Percentiles rank a stretch among this genome's conserved stretches.
Evolutionary conservation across 1,140 invertebrate species (phyloP).

Genomic region (Zelostemma sp.): DNA sequence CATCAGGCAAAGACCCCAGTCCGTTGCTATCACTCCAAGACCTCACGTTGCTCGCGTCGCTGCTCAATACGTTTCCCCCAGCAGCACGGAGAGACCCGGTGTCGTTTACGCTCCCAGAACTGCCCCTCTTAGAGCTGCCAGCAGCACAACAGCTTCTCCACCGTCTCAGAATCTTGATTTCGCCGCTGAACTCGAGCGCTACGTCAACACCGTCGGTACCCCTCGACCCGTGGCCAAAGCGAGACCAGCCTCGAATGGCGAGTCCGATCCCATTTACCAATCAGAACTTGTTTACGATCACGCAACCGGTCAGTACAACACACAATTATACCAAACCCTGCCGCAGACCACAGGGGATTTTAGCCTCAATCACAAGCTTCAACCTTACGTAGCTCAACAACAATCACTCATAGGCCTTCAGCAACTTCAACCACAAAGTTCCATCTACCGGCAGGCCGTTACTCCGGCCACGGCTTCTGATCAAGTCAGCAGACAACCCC

Average conservation of each 20-base stretch:
- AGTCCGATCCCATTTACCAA: slow-evolving; percentile 76
- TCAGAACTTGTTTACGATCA: slow-evolving; percentile 84
- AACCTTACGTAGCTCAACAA: slow-evolving; percentile 78
- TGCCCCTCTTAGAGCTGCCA: slow-evolving; percentile 60
- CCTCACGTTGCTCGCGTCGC: slow-evolving; percentile 76
- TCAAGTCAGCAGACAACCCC: slow-evolving; percentile 57
- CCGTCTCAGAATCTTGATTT: slow-evolving; percentile 75
- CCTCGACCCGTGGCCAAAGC: slow-evolving; percentile 55
- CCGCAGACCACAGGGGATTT: slow-evolving; percentile 81
- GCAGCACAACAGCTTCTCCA: slow-evolving; percentile 58
- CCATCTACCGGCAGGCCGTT: slow-evolving; percentile 61
- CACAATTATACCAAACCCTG: slow-evolving; percentile 81
- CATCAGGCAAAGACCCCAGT: slow-evolving; percentile 66
- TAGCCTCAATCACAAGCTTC: slow-evolving; percentile 79
- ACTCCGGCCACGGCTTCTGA: slow-evolving; percentile 64
- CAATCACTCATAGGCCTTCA: slow-evolving; percentile 58
- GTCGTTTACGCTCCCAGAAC: slow-evolving; percentile 54
- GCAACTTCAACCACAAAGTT: slow-evolving; percentile 50
- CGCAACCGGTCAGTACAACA: slow-evolving; percentile 83
- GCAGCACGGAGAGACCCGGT: slow-evolving; percentile 71
- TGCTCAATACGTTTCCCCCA: slow-evolving; percentile 71
- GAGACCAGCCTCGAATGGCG: slow-evolving; percentile 43
- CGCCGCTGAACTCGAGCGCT: slow-evolving; percentile 81
- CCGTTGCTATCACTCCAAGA: slow-evolving; percentile 74
- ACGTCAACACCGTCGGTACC: slow-evolving; percentile 79